Percentiles rank a stretch among this genome's conserved stretches.
phyloP scores from a whole-genome alignment of 2,113 vertebrate genomes.

The Oryctolagus cuniculus region mOryCun1.1 NC_091433.1:41618001-41618500 shows the following conservation, averaged over 20 bases:
- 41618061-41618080: slow-evolving; percentile 24
- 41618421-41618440: not conserved
- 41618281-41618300: not conserved
- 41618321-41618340: not conserved
- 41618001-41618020: not conserved
- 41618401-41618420: too few relatives aligned
- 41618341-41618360: not conserved
- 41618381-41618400: too few relatives aligned
- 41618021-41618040: not conserved
- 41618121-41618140: not conserved
- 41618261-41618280: not conserved
- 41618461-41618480: not conserved
- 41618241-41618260: slow-evolving; percentile 26
- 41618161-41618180: slow-evolving; percentile 13
- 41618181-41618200: not conserved
- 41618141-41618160: not conserved
- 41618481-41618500: not conserved
- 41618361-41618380: too few relatives aligned
- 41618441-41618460: not conserved
- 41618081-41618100: not conserved
- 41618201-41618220: not conserved
- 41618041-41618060: slow-evolving; percentile 18
- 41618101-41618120: not conserved
- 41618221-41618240: not conserved
- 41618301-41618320: not conserved